These are phyloP conservation scores for Amphiprion clarkii DNA, from an alignment of 2,797 vertebrate genomes.

Conservation along the genomic window DNA sequence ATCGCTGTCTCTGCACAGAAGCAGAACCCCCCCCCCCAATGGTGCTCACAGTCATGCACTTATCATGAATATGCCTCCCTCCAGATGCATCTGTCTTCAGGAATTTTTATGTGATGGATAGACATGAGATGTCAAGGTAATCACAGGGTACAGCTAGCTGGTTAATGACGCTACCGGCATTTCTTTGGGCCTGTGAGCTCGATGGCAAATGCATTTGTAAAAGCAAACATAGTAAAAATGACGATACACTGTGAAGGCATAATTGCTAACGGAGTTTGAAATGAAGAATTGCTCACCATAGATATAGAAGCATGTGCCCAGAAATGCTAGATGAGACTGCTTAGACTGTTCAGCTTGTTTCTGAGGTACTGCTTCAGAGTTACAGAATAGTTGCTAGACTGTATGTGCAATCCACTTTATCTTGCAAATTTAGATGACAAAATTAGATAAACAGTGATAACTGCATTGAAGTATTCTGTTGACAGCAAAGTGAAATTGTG, in stretches of 20 bases:
- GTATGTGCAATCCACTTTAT: constrained; percentile 28
- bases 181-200: constrained; percentile 43
- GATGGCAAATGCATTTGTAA: constrained; percentile 40
- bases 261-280: constrained; percentile 10
- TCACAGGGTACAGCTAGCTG: constrained; percentile 53
- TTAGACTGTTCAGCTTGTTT: neutral
- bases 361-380: neutral
- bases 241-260: constrained; percentile 1
- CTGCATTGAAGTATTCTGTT: constrained; percentile 28
- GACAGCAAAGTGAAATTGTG: constrained; percentile 17
- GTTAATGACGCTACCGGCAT: constrained; percentile 53
- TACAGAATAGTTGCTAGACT: constrained; percentile 3
- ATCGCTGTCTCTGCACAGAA: constrained; percentile 29
- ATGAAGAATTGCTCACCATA: neutral
- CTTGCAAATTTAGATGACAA: constrained; percentile 34
- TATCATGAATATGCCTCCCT: constrained; percentile 67
- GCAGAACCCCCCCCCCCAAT: constrained; percentile 20
- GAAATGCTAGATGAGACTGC: neutral
- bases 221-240: constrained; percentile 23
- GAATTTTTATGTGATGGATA: constrained; percentile 60
- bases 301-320: neutral
- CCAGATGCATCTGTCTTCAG: constrained; percentile 56
- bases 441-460: constrained; percentile 27
- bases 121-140: constrained; percentile 55
- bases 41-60: constrained; percentile 56